phyloP scores from a whole-genome alignment of 1,140 invertebrate genomes.

The Thalassaphorura encarpata region DNA sequence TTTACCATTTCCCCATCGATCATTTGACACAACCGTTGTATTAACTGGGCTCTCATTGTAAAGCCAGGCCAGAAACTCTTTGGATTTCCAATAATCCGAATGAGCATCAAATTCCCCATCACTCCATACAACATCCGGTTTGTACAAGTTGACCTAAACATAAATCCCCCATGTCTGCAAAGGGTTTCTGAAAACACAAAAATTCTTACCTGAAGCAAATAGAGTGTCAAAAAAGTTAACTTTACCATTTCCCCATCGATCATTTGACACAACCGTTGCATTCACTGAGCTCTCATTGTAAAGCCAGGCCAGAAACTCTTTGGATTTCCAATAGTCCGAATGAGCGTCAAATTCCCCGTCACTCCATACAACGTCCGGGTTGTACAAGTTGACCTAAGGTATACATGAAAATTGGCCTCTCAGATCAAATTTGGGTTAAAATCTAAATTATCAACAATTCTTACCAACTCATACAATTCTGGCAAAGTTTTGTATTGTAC shows the following conservation, averaged over 20 bases:
- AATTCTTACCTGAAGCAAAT: too few species aligned
- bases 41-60: too few species aligned
- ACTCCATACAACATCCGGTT: too few species aligned
- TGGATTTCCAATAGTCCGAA: conserved; percentile 39
- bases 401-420: too few species aligned
- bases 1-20: too few species aligned
- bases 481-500: conserved; percentile 32
- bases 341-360: conserved; percentile 17
- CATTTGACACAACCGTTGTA: too few species aligned
- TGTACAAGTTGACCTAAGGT: background rate
- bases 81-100: too few species aligned
- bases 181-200: too few species aligned
- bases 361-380: background rate
- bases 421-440: background rate
- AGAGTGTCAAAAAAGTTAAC: too few species aligned
- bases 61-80: too few species aligned
- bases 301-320: conserved; percentile 2
- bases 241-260: conserved; percentile 46
- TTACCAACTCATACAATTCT: conserved; percentile 35
- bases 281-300: conserved; percentile 32
- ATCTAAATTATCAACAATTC: conserved; percentile 15
- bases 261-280: conserved; percentile 47
- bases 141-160: too few species aligned
- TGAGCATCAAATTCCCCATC: too few species aligned
- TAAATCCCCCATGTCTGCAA: conserved; percentile 47